Conservation (phyloP, 2,113 vertebrate genomes). For the Malaclemys terrapin region DNA sequence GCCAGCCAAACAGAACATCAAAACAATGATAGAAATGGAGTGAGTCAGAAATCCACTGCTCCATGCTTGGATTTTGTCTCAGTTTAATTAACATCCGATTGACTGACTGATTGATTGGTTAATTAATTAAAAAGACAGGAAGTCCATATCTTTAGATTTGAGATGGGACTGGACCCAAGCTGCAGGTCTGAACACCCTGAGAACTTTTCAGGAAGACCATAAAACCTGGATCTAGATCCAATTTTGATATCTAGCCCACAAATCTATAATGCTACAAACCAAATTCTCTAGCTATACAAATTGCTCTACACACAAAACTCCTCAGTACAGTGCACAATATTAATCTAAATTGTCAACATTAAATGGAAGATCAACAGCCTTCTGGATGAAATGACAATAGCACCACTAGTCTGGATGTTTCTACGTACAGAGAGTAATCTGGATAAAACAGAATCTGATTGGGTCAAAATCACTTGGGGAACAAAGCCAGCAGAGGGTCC, state of each 20-base stretch:
- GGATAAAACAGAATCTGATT: neutral
- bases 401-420: neutral
- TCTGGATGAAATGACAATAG: neutral
- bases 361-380: neutral
- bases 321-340: accelerated
- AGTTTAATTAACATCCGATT: neutral
- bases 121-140: neutral
- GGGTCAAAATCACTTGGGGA: neutral
- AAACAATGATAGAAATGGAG: neutral
- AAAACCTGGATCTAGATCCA: neutral
- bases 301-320: neutral
- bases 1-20: neutral
- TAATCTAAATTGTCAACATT: neutral
- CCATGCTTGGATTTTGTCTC: neutral
- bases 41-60: neutral
- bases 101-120: neutral
- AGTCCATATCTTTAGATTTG: neutral
- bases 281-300: neutral
- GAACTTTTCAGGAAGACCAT: neutral
- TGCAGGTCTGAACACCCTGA: neutral
- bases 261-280: neutral
- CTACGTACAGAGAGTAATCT: neutral
- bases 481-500: neutral
- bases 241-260: neutral
- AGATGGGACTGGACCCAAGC: neutral